A percentile compares a stretch with the other conserved stretches of the same genome.
Conservation (phyloP, 2,797 vertebrate genomes). For the Sphenopsis melanotis region DNA sequence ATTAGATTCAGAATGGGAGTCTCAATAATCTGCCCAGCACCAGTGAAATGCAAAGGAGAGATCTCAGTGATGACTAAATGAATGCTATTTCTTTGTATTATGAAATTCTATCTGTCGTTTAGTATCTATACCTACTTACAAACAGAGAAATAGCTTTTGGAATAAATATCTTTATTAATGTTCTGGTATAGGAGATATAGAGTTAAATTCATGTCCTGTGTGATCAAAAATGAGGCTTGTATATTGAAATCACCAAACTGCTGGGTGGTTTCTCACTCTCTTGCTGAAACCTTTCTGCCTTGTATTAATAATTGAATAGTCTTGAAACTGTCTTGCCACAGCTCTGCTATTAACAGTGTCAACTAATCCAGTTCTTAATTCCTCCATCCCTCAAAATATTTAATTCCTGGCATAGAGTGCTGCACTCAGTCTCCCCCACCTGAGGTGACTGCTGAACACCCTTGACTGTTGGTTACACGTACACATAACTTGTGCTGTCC, state of each 20-base stretch:
- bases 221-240: background rate
- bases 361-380: background rate
- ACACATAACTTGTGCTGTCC: fast-evolving
- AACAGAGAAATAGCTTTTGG: background rate
- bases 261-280: background rate
- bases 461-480: background rate
- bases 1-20: background rate
- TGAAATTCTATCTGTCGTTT: background rate
- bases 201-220: background rate
- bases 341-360: background rate
- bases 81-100: background rate
- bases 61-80: background rate
- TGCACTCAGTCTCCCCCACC: background rate
- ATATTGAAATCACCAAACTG: background rate
- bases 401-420: background rate
- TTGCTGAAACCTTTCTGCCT: background rate
- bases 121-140: background rate
- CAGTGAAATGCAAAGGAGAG: background rate
- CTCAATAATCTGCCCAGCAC: background rate
- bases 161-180: background rate
- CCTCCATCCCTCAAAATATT: background rate
- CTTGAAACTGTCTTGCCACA: background rate
- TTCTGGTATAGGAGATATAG: background rate
- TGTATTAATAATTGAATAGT: background rate
- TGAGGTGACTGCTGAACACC: background rate